Evolutionary conservation across 1,140 invertebrate species (phyloP).

Genomic region (Brachionus manjavacas): DNA sequence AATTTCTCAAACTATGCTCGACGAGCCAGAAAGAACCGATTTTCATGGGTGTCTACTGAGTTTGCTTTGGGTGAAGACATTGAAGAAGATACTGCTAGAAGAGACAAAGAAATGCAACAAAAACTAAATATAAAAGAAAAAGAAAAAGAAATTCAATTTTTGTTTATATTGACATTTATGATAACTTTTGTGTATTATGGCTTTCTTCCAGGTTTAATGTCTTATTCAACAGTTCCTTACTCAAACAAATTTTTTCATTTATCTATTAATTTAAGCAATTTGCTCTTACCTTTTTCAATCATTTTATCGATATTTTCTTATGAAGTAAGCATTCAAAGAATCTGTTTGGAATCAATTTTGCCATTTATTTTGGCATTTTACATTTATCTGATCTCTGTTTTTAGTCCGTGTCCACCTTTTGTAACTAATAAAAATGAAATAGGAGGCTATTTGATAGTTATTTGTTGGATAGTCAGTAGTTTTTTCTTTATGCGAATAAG

Average conservation of each 20-base stretch:
- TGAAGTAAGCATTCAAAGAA: neutral
- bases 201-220: constrained; percentile 22
- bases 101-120: neutral
- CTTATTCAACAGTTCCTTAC: constrained; percentile 39
- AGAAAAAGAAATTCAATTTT: neutral
- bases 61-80: neutral
- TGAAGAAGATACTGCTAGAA: neutral
- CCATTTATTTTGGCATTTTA: neutral
- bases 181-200: constrained; percentile 37
- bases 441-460: constrained; percentile 21
- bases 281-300: constrained; percentile 16
- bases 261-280: constrained; percentile 11
- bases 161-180: neutral
- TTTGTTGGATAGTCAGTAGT: neutral
- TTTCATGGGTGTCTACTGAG: neutral
- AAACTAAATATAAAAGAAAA: neutral
- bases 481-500: constrained; percentile 35
- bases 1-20: neutral
- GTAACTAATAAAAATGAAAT: constrained; percentile 10
- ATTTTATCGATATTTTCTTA: constrained; percentile 39
- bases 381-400: neutral
- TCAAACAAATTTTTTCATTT: constrained; percentile 31
- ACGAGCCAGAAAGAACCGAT: constrained; percentile 20
- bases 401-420: constrained; percentile 41
- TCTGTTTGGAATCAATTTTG: neutral